Base-by-base conservation (phyloP, 2,113 vertebrate genomes). In the Anas platyrhynchos region DNA sequence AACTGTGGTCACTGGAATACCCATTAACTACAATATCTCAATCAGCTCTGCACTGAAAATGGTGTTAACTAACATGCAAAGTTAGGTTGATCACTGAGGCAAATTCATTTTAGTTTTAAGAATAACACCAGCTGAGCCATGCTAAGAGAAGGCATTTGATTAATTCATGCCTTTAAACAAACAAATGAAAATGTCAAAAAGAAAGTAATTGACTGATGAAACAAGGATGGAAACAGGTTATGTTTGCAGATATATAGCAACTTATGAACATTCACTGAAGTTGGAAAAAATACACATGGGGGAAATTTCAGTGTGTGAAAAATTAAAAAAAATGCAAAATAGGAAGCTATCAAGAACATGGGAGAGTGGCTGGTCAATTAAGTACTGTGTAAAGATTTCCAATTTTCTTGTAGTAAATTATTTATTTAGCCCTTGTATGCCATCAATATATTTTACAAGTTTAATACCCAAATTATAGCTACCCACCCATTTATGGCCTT, bases 391-490 rank as follows among this genome's bases (percentile, higher is more conserved):
- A 98, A 98, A 98, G 98, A 98, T 98, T 98, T 98, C 98, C 98
- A 98, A 98, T 98, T 98, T 98, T 98, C 97, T 97, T 96, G 94
- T 97, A 96, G 97, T 98, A 98, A 98, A 98, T 98, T 98, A 98
- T 98, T 98, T 98, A 98, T 98, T 98, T 98, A 98, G 97, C 83
- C 90, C 88, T 97, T 97, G 91, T 93, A 96, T 97, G 94, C 97
- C 93, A 98, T 98, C 97, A 95, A 98, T 98, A 98, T 98, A 98
- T 98, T 98, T 98, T 98, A 98, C 97, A 98, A 98, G 98, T 98
- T 98, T 98, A 98, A 98, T 98, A 98, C 96, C 97, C 97, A 97
- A 98, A 98, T 98, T 98, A 98, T 97, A 98, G 97, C 97, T 95
- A 96, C 96, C 98, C 97, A 97, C 98, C 97, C 98, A 97, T 98